Percentiles rank a stretch among this genome's conserved stretches.
phyloP scores from a whole-genome alignment of 2,888 invertebrate genomes.

The Mongoloraphidia duomilia region DNA sequence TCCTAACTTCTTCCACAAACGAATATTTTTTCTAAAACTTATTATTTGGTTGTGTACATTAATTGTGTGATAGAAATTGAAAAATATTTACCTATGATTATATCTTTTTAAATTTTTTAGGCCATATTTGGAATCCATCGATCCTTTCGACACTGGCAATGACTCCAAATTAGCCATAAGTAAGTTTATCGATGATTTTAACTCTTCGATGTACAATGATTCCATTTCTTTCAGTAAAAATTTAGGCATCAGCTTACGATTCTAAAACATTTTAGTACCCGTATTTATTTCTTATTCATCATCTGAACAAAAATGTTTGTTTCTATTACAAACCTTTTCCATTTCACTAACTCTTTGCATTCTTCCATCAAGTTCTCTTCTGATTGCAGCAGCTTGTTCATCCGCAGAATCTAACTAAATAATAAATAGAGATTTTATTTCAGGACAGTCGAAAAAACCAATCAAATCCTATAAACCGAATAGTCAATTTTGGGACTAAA shows the following conservation, averaged over 20 bases:
- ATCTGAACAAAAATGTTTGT: background rate
- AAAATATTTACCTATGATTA: conserved; percentile 73
- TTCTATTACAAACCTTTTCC: conserved; percentile 60
- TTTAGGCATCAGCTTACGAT: conserved; percentile 95
- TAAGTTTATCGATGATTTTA: conserved; percentile 93
- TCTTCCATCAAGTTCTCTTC: conserved; percentile 94
- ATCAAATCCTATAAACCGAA: too few species aligned
- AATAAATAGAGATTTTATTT: background rate
- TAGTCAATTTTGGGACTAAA: too few species aligned
- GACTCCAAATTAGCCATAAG: conserved; percentile 99
- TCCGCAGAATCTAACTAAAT: conserved; percentile 93
- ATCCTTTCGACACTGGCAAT: conserved; percentile 94
- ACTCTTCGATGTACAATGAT: conserved; percentile 94
- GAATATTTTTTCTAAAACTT: too few species aligned
- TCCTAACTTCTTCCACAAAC: too few species aligned
- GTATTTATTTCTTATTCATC: background rate
- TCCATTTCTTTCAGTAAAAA: conserved; percentile 99
- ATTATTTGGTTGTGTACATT: too few species aligned
- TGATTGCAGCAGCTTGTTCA: conserved; percentile 98
- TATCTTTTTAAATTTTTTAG: conserved; percentile 95
- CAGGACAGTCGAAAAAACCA: background rate
- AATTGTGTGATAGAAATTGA: background rate
- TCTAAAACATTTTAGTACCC: conserved; percentile 36
- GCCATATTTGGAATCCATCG: conserved; percentile 94
- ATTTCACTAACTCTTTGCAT: conserved; percentile 95